These are phyloP conservation scores for Seira ritae DNA, from an alignment of 2,888 invertebrate species.

Conservation along the genomic window DNA sequence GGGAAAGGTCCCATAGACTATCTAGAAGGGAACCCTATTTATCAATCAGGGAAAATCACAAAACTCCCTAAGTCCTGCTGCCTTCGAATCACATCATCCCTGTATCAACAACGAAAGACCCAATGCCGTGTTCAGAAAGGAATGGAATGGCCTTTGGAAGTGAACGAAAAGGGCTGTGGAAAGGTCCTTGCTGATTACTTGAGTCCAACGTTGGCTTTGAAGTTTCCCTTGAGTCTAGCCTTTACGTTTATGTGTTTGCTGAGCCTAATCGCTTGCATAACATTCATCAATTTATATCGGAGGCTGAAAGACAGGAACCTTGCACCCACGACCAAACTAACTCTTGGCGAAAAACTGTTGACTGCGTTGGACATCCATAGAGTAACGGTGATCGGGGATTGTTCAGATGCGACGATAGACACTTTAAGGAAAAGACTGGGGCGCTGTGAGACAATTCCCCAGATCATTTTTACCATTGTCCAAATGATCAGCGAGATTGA, in stretches of 20 bases:
- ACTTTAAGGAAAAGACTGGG: background rate
- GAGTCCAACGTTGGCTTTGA: background rate
- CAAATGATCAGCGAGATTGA: slow-evolving; percentile 23
- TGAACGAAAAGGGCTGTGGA: slow-evolving; percentile 15
- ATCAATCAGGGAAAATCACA: background rate
- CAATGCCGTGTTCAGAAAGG: background rate
- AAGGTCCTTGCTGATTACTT: background rate
- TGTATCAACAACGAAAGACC: background rate
- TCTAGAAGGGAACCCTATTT: background rate
- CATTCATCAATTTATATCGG: background rate
- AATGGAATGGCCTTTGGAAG: background rate
- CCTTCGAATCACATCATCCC: background rate
- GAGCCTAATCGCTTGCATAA: background rate
- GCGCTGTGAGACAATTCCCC: slow-evolving; percentile 21
- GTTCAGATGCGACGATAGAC: slow-evolving; percentile 10
- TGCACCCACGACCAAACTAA: background rate
- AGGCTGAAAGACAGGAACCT: background rate
- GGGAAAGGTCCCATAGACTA: slow-evolving; percentile 11
- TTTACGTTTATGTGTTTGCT: background rate
- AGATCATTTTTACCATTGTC: slow-evolving; percentile 14
- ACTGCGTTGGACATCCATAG: slow-evolving; percentile 19
- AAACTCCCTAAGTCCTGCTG: slow-evolving; percentile 11
- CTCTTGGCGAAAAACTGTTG: slow-evolving; percentile 20
- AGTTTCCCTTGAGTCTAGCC: background rate
- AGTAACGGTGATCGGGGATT: background rate